Evolutionary conservation across 2,797 vertebrate species (phyloP).

Genomic region (Acanthopagrus latus): DNA sequence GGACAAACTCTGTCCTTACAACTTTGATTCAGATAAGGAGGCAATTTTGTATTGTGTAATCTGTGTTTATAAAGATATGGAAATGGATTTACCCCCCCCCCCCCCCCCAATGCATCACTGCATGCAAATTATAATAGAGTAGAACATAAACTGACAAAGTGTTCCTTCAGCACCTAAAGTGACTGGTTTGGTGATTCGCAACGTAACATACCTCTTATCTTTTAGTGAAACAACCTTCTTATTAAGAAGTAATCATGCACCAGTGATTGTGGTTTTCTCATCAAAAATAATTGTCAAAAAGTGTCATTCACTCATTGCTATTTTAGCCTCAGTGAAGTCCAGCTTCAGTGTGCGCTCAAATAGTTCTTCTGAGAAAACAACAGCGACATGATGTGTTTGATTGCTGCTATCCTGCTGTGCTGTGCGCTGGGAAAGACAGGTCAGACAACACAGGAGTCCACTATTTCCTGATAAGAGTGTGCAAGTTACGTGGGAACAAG

Average conservation of each 20-base stretch:
- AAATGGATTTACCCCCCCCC: too few relatives aligned
- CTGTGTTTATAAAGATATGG: too few relatives aligned
- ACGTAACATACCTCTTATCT: background rate
- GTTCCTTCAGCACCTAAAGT: background rate
- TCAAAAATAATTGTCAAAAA: background rate
- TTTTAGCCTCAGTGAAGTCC: background rate
- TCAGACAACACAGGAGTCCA: background rate
- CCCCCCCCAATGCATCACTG: background rate
- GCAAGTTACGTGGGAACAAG: background rate
- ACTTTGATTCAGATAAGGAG: background rate
- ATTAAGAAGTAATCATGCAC: background rate
- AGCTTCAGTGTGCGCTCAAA: background rate
- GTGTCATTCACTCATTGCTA: background rate
- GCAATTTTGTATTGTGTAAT: too few relatives aligned
- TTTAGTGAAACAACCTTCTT: background rate
- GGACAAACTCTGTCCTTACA: background rate
- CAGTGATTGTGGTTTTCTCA: background rate
- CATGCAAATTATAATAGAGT: background rate
- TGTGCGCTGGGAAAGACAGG: background rate
- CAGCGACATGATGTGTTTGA: background rate
- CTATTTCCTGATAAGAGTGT: background rate
- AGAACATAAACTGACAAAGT: background rate
- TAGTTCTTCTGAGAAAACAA: slow-evolving; percentile 3
- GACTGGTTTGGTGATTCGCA: background rate
- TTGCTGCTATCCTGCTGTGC: slow-evolving; percentile 26